Evolutionary conservation across 2,888 invertebrate species (phyloP).

Genomic region (Arenicola marina): DNA sequence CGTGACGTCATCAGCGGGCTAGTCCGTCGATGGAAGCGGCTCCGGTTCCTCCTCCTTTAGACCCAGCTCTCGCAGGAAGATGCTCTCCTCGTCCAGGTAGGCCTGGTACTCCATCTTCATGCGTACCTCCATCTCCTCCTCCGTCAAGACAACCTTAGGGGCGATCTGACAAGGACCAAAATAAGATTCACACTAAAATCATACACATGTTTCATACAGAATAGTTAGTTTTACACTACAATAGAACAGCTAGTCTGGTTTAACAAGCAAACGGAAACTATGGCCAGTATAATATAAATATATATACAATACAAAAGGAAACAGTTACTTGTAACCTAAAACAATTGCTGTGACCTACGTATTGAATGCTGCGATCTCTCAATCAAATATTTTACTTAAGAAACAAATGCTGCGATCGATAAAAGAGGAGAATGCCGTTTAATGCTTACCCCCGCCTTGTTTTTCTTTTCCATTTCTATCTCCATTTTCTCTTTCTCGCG

Average conservation of each 20-base stretch:
- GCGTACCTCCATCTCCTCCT: slow-evolving; percentile 54
- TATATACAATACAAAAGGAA: too few relatives aligned
- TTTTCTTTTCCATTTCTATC: slow-evolving; percentile 53
- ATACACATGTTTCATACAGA: not conserved
- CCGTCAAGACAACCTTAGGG: slow-evolving; percentile 52
- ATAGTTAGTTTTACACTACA: not conserved
- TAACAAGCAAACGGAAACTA: too few relatives aligned
- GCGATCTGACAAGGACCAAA: slow-evolving; percentile 48
- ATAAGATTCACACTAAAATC: not conserved
- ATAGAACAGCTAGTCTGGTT: too few relatives aligned
- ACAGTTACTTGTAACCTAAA: too few relatives aligned
- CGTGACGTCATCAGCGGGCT: too few relatives aligned
- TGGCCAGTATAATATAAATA: too few relatives aligned
- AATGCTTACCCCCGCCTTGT: slow-evolving; percentile 57
- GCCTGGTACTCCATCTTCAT: slow-evolving; percentile 52
- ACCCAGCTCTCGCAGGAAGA: slow-evolving; percentile 56
- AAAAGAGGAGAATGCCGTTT: too few relatives aligned
- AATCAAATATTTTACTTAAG: too few relatives aligned
- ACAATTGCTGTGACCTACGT: too few relatives aligned
- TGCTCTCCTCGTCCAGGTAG: slow-evolving; percentile 52
- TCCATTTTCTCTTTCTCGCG: slow-evolving; percentile 60
- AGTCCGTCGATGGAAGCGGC: slow-evolving; percentile 6
- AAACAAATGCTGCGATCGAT: too few relatives aligned
- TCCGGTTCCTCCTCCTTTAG: slow-evolving; percentile 48
- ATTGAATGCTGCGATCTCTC: too few relatives aligned